Evolutionary conservation across 2,797 vertebrate genomes (phyloP).

Genomic region (Siniperca scherzeri): DNA sequence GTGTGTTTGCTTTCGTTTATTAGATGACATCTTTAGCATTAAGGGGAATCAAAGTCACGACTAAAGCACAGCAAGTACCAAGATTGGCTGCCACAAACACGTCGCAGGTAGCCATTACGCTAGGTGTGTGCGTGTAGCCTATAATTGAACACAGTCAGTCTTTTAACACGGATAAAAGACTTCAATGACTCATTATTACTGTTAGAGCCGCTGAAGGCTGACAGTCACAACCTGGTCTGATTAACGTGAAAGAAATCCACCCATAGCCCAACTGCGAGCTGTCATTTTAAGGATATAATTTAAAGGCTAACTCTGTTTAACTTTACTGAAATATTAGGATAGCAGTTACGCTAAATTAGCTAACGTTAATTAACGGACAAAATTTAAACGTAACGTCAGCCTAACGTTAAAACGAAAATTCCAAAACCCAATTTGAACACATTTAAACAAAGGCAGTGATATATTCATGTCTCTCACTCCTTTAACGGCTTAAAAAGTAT

Average conservation of each 20-base stretch:
- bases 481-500: neutral
- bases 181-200: neutral
- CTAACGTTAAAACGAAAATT: neutral
- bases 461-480: accelerated
- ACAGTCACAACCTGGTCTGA: neutral
- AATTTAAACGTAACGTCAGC: neutral
- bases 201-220: neutral
- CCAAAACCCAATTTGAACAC: neutral
- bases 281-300: neutral
- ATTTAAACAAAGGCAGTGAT: neutral
- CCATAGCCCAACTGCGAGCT: neutral
- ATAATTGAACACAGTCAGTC: too few relatives aligned
- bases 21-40: slow-evolving; percentile 35
- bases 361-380: neutral
- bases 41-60: slow-evolving; percentile 55
- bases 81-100: slow-evolving; percentile 4
- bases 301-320: neutral
- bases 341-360: neutral
- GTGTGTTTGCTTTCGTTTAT: slow-evolving; percentile 34
- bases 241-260: neutral
- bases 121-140: too few relatives aligned
- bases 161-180: neutral
- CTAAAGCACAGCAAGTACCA: slow-evolving; percentile 15
- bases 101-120: neutral
- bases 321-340: accelerated